Evolutionary conservation across 2,797 vertebrate species (phyloP).

Genomic region (Sebastes oblongus): DNA sequence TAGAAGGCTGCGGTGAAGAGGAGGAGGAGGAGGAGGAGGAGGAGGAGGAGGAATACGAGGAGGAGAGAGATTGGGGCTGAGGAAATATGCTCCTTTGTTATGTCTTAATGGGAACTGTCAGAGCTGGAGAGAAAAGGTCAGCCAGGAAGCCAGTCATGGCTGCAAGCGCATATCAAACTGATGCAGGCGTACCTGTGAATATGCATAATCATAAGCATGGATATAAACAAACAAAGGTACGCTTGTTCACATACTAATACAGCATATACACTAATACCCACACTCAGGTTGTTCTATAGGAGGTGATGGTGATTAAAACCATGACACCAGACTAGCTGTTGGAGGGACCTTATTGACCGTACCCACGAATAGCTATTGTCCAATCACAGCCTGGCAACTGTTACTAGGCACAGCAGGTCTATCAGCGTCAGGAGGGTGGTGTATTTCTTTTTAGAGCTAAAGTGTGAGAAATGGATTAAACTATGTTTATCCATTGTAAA

Average conservation of each 20-base stretch:
- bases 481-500: too few relatives aligned
- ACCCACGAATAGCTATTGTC: neutral
- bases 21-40: conserved; percentile 15
- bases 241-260: neutral
- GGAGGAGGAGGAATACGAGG: conserved; percentile 12
- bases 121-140: conserved; percentile 64
- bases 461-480: too few relatives aligned
- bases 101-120: conserved; percentile 67
- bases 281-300: neutral
- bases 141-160: conserved; percentile 19
- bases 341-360: neutral
- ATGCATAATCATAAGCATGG: neutral
- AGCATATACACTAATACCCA: neutral
- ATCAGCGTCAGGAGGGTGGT: neutral
- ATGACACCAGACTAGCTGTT: neutral
- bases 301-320: neutral
- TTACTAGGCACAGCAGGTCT: neutral
- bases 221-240: neutral
- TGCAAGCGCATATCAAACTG: conserved; percentile 21
- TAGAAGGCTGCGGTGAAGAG: conserved; percentile 47
- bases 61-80: conserved; percentile 28
- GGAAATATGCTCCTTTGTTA: conserved; percentile 66
- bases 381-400: neutral
- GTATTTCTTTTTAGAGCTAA: too few relatives aligned
- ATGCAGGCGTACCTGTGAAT: neutral